These are phyloP conservation scores for Equus quagga DNA, from an alignment of 2,113 vertebrate genomes.

Conservation along the genomic window DNA sequence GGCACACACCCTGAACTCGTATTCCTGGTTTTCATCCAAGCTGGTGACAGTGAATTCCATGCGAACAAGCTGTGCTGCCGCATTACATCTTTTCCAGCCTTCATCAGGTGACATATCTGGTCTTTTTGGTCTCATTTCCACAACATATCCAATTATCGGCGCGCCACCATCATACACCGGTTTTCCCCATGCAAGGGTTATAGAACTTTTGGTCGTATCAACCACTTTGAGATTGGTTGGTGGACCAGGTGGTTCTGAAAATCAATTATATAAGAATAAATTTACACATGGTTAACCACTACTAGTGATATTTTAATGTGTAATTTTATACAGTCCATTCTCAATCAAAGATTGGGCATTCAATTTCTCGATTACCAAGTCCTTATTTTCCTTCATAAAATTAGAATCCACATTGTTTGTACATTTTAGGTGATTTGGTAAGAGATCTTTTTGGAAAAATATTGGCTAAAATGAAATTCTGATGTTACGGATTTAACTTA, in stretches of 20 bases:
- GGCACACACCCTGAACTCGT: slow-evolving; percentile 98
- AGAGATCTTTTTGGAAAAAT: slow-evolving; percentile 49
- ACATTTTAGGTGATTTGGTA: background rate
- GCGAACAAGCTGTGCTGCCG: slow-evolving; percentile 94
- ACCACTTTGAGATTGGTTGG: slow-evolving; percentile 95
- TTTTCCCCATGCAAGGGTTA: slow-evolving; percentile 96
- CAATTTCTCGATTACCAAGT: background rate
- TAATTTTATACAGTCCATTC: slow-evolving; percentile 2
- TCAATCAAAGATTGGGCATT: background rate
- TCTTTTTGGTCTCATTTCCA: slow-evolving; percentile 93
- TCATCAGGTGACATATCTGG: slow-evolving; percentile 92
- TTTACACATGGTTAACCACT: slow-evolving; percentile 2
- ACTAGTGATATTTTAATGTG: slow-evolving; percentile 6
- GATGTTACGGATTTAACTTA: background rate
- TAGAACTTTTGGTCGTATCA: slow-evolving; percentile 94
- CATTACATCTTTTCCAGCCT: slow-evolving; percentile 97
- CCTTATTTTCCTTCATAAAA: slow-evolving; percentile 25
- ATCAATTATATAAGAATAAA: slow-evolving; percentile 61
- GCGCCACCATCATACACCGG: slow-evolving; percentile 96
- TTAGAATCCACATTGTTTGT: background rate
- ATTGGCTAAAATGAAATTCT: slow-evolving; percentile 41
- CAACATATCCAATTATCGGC: slow-evolving; percentile 97
- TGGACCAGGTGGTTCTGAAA: slow-evolving; percentile 96
- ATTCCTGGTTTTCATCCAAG: slow-evolving; percentile 93
- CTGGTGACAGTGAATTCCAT: slow-evolving; percentile 95